Conservation (phyloP, 2,888 invertebrate genomes). For the Coenonympha arcania region DNA sequence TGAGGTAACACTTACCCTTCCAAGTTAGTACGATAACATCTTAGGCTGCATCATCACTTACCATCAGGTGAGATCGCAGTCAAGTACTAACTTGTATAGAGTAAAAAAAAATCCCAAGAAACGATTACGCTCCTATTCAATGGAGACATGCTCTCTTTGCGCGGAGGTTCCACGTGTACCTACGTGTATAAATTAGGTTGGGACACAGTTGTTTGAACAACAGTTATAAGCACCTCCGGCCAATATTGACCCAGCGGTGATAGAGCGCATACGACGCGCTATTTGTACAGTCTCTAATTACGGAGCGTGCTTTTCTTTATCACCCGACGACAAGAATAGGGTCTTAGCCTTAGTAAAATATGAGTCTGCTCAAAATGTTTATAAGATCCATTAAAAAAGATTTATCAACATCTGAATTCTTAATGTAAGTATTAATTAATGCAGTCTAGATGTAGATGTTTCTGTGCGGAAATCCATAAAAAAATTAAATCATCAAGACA, state of each 20-base stretch:
- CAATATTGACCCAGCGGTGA: slow-evolving; percentile 58
- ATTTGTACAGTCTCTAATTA: slow-evolving; percentile 53
- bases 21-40: too few species aligned
- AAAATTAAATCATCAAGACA: too few species aligned
- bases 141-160: slow-evolving; percentile 11
- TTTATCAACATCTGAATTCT: too few species aligned
- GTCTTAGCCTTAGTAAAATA: background rate
- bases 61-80: too few species aligned
- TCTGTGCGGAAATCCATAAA: too few species aligned
- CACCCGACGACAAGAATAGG: background rate
- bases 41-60: too few species aligned
- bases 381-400: too few species aligned
- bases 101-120: background rate
- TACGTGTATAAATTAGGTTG: slow-evolving; percentile 54
- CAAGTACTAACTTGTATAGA: too few species aligned
- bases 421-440: too few species aligned
- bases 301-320: slow-evolving; percentile 29
- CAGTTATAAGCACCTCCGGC: slow-evolving; percentile 42
- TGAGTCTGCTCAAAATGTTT: too few species aligned
- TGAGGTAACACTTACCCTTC: too few species aligned
- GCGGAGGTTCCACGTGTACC: slow-evolving; percentile 36
- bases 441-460: too few species aligned
- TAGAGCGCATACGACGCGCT: slow-evolving; percentile 35
- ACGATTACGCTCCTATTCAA: slow-evolving; percentile 3
- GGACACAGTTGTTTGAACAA: slow-evolving; percentile 53